phyloP scores from a whole-genome alignment of 2,113 vertebrate genomes.

The Malurus melanocephalus region DNA sequence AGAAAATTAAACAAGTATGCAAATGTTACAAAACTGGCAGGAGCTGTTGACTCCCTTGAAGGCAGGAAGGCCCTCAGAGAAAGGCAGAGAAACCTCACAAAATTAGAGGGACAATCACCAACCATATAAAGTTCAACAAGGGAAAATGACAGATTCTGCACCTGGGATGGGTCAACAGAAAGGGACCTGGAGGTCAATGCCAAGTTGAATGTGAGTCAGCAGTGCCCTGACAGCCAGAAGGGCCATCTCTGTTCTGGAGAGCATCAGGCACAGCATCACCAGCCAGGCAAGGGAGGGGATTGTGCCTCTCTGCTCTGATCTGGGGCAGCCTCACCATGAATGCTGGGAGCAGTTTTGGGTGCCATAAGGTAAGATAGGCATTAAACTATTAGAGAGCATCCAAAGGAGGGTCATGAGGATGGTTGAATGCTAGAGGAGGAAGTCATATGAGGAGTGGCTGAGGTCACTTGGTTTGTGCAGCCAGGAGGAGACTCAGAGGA shows the following conservation, averaged over 20 bases:
- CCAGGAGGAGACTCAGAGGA: too few species aligned
- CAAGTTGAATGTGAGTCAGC: accelerated
- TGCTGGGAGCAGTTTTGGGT: accelerated
- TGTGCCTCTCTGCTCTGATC: accelerated
- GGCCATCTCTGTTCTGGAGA: accelerated
- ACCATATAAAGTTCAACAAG: not conserved
- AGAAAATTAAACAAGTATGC: not conserved
- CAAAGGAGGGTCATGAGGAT: not conserved
- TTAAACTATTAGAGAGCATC: accelerated
- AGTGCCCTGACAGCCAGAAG: not conserved
- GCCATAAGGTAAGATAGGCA: not conserved
- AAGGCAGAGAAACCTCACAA: not conserved
- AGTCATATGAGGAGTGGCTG: accelerated
- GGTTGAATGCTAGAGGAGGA: not conserved
- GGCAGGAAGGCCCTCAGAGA: not conserved
- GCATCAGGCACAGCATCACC: accelerated
- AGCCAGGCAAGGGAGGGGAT: accelerated
- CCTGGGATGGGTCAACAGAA: not conserved
- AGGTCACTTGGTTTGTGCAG: not conserved
- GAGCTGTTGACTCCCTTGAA: not conserved
- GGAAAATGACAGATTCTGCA: not conserved
- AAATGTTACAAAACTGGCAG: not conserved
- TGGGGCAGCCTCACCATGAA: accelerated
- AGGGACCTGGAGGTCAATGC: accelerated
- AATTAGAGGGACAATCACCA: not conserved